Conservation (phyloP, 2,113 vertebrate genomes). For the Hippolais icterina region DNA sequence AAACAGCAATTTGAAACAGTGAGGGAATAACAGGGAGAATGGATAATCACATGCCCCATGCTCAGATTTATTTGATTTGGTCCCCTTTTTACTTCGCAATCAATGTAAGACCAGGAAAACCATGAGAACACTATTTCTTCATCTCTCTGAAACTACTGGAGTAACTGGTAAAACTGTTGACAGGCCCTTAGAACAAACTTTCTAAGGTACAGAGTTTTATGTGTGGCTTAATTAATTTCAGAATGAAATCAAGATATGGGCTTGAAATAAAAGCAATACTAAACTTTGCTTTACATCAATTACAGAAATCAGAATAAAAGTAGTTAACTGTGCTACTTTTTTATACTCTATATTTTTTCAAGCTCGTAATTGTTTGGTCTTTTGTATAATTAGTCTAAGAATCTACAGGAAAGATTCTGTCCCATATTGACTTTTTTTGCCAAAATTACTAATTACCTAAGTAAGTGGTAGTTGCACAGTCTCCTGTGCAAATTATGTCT, state of each 20-base stretch:
- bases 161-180: not conserved
- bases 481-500: not conserved
- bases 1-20: not conserved
- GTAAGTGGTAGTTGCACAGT: not conserved
- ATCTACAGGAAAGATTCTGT: not conserved
- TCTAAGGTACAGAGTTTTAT: not conserved
- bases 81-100: not conserved
- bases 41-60: not conserved
- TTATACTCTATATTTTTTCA: not conserved
- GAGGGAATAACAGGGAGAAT: not conserved
- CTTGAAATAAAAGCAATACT: not conserved
- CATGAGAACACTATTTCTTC: rapidly evolving
- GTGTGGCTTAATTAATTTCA: not conserved
- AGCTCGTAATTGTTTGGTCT: not conserved
- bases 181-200: not conserved
- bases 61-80: not conserved
- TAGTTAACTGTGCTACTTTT: not conserved
- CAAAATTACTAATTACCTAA: conserved; percentile 7
- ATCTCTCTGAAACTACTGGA: not conserved
- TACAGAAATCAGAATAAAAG: not conserved
- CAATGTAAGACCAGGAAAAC: not conserved
- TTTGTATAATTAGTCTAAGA: not conserved
- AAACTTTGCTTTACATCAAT: not conserved
- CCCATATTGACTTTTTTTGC: not conserved
- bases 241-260: not conserved